Evolutionary conservation across 92 coral and sea anemone genomes (phyloP), one percentile per base, ranked within the genome.

Genomic region (Paragorgia papillata): DNA sequence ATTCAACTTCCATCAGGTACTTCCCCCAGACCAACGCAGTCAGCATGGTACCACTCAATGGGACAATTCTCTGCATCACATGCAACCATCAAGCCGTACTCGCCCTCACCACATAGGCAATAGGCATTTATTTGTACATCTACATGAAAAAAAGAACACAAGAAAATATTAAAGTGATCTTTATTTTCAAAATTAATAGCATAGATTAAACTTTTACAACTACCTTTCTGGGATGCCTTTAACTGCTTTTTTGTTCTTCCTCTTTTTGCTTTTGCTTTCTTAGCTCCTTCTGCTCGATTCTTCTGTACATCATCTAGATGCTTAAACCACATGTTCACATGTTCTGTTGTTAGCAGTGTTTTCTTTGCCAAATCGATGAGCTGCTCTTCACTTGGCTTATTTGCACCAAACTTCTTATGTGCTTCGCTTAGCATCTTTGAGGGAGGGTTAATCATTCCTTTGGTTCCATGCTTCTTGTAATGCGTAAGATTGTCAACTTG

Each of bases 321-420:
- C 50, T 83, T 33, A 14, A 83, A 70, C 83, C 87, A 78, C 79
- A 83, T 66, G 20, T 2, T 53, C 15, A 83, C 83, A 34, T 77
- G 56, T 1, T 83, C 71, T 20, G 15, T 35, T 1, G 83, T 50
- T 2, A 81, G 48, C 49, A 76, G 43, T 60, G 83, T 83, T 59
- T 83, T 8, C 83, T 61, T 76, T 48, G 83, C 79, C 31, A 76
- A 22, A 12, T 61, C 79, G 35, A 58, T 19, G 20, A 81, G 21
- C 32, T 50, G 41, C 27, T 30, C 59, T 25, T 75, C 74, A 21
- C 51, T 37, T 39, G 31, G 64, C 14, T 30, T 57, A 33, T 22
- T 49, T 56, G 55, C 57, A 17, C 20, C 50, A 21, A 51, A 50
- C 46, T 64, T 54, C 63, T 62, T 78, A 27, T 61, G 64, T 3